A percentile compares a stretch with the other conserved stretches of the same genome.
Evolutionary conservation across 2,797 vertebrate species (phyloP).

Genomic region (Peromyscus nudipes): DNA sequence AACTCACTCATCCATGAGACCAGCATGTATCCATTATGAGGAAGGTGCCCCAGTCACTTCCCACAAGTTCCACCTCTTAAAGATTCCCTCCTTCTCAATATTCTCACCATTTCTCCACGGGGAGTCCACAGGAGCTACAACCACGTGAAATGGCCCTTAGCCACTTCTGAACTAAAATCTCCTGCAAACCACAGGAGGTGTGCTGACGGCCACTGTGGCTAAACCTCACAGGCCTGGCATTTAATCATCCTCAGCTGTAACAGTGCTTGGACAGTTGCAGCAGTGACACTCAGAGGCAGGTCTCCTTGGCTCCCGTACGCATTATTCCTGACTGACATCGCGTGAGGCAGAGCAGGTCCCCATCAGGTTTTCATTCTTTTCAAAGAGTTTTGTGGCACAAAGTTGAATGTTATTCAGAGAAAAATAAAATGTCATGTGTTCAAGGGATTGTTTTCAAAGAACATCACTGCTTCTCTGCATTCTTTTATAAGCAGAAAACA

Average conservation of each 20-base stretch:
- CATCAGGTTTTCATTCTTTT: neutral
- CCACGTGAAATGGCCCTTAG: neutral
- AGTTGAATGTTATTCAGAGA: neutral
- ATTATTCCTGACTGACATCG: neutral
- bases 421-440: neutral
- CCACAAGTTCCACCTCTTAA: neutral
- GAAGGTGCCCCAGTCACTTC: neutral
- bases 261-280: neutral
- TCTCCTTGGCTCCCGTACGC: neutral
- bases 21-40: neutral
- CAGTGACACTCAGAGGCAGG: fast-evolving
- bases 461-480: neutral
- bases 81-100: neutral
- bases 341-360: neutral
- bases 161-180: neutral
- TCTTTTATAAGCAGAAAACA: neutral
- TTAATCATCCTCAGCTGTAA: neutral
- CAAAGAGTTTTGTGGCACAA: neutral
- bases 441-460: neutral
- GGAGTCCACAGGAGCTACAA: neutral
- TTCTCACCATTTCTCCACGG: neutral
- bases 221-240: neutral
- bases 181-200: neutral
- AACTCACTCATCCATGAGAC: neutral
- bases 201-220: too few relatives aligned